Evolutionary conservation across 2,888 invertebrate genomes (phyloP), one percentile per base, ranked within the genome.

Genomic region (Plebejus anna): DNA sequence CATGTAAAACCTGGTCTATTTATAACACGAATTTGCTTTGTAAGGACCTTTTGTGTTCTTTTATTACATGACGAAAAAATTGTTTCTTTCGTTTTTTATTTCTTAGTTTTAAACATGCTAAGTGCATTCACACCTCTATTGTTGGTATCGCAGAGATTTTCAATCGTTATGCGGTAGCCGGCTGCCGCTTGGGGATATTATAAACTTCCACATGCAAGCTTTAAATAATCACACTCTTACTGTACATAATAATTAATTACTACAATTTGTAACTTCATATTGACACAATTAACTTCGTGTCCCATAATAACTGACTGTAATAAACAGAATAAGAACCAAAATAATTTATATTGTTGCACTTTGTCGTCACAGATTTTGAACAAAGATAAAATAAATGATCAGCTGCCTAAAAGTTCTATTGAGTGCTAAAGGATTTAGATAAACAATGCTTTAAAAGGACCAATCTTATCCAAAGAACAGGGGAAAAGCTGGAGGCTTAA

Each of bases 401-500:
- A 22, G 73, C 73, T 32, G 32, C 73, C 73, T 85, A 85, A 83
- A 80, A 83, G 84, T 88, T 84, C 85, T 88, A 88, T 87, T 86
- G 87, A 90, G 89, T 90, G 90, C 90, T 88, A 73, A 89, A 89
- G 89, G 91, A 89, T 92, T 91, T 91, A 90, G 87, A 84, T 83
- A 82, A 85, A 85, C 84, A 88, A 90, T 88, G 87, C 86, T 86
- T 85, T 84, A 84, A 88, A 90, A 89, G 90, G 89, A 86, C 90
- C 85, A 88, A 89, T 89, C 88, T 89, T 83, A 87, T 87, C 89
- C 88, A 90, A 90, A 90, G 89, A 86, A 89, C 89, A 90, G 88
- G 89, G 85, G 89, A 89, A 90, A 89, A 90, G 87, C 87, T 88
- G 86, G 86, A 84, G 90, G 92, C 88, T 92, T 92, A 90, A 88